Percentiles rank a stretch among this genome's conserved stretches.
phyloP scores from a whole-genome alignment of 2,797 vertebrate species.

The Phoebastria nigripes region DNA sequence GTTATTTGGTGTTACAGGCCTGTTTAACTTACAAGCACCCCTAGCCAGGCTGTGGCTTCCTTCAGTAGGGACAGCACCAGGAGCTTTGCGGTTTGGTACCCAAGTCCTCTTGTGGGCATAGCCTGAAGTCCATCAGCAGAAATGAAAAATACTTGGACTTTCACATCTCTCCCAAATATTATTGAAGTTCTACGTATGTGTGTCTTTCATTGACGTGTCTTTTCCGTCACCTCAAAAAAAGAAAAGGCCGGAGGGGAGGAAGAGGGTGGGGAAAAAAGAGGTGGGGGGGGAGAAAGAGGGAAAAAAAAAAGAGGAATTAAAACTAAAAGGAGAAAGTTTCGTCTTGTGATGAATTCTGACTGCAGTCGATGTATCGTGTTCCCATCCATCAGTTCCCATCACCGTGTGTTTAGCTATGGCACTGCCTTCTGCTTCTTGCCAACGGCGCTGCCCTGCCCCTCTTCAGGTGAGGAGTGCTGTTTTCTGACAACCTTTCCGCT shows the following conservation, averaged over 20 bases:
- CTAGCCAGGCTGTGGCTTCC: background rate
- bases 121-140: background rate
- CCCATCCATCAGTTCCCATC: background rate
- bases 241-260: background rate
- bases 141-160: background rate
- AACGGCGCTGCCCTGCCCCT: accelerated
- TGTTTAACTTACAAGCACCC: background rate
- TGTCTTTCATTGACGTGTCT: background rate
- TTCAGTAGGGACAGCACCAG: accelerated
- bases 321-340: background rate
- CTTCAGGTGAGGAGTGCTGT: background rate
- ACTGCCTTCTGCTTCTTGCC: background rate
- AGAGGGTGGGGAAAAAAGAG: too few relatives aligned
- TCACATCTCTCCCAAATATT: background rate
- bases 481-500: background rate
- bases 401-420: accelerated
- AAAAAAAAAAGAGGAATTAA: background rate
- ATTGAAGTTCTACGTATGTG: background rate
- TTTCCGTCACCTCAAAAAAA: background rate
- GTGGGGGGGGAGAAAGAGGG: too few relatives aligned
- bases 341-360: background rate
- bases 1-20: background rate
- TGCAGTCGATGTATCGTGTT: background rate
- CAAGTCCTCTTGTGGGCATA: background rate
- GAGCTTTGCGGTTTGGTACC: background rate